Evolutionary conservation across 2,113 vertebrate genomes (phyloP), one percentile per base, ranked within the genome.

Genomic region (Phrynocephalus versicolor): DNA sequence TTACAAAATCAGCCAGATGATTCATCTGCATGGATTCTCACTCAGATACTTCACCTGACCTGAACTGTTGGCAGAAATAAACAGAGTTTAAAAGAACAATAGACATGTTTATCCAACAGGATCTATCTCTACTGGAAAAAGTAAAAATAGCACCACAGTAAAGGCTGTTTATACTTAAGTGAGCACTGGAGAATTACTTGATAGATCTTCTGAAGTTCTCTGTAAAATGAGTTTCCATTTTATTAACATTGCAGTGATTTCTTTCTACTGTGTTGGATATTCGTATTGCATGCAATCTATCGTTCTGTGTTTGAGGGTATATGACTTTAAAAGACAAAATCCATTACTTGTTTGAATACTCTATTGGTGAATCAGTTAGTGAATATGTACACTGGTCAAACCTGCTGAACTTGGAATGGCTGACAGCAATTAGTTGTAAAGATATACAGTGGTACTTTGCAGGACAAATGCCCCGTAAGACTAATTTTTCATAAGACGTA

Each of bases 21-120:
- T 41, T 74, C 70, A 83, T 83, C 62, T 64, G 71, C 70, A 64
- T 74, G 57, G 57, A 73, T 65, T 80, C 23, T 62, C 33, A 45
- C 37, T 51, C 62, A 69, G 72, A 79, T 71, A 71, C 76, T 79
- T 85, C 60, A n/a, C 39, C 79, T 14, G 39, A 62, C 39, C 72
- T 72, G 76, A 79, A 80, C 58, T 33, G 39, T 33, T 80, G 57
- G 69, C 30, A 73, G 64, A 69, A 70, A 78, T 72, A 78, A 78
- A 69, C 74, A 57, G 70, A 74, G 39, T 85, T 80, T 80, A 72
- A 80, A 85, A 80, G 67, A 80, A 80, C 27, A 74, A 74, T 13
- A 71, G 39, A 85, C 77, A 80, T 62, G 57, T 79, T 83, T 79
- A 71, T 64, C 76, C 57, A 51, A 37, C 57, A 80, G n/a, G 69